Conservation (phyloP, 23 tunicate genomes). For the Halocynthia aurantium region DNA sequence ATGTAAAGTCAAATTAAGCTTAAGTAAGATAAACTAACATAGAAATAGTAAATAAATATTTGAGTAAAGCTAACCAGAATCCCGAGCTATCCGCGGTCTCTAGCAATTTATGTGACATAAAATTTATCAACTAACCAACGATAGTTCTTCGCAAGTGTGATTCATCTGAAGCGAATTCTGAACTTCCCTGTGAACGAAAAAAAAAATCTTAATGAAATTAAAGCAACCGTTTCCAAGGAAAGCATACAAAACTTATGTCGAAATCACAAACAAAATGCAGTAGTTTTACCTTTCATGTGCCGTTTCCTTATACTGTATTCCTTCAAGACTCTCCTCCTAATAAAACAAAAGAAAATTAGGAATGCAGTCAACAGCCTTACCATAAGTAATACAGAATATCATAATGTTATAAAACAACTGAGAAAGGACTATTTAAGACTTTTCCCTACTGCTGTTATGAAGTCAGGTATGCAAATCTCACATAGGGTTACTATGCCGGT, state of each 20-base stretch:
- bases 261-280: background rate
- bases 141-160: constrained; percentile 57
- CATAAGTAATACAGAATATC: no score
- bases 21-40: no score
- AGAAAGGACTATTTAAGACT: no score
- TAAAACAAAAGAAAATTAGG: background rate
- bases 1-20: no score
- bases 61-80: no score
- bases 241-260: background rate
- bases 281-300: constrained; percentile 71
- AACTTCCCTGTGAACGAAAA: constrained; percentile 51
- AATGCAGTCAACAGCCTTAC: background rate
- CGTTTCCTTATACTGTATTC: constrained; percentile 72
- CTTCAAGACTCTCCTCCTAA: constrained; percentile 88
- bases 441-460: no score
- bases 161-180: constrained; percentile 66
- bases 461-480: no score
- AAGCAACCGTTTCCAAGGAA: background rate
- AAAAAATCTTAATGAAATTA: background rate
- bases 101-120: background rate
- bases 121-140: constrained; percentile 36
- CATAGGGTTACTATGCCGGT: no score
- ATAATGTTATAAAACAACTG: no score
- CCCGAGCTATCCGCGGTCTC: background rate
- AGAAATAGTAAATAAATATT: no score